These are phyloP conservation scores for Littorina saxatilis DNA, from an alignment of 1,140 invertebrate genomes.

Conservation along the genomic window DNA sequence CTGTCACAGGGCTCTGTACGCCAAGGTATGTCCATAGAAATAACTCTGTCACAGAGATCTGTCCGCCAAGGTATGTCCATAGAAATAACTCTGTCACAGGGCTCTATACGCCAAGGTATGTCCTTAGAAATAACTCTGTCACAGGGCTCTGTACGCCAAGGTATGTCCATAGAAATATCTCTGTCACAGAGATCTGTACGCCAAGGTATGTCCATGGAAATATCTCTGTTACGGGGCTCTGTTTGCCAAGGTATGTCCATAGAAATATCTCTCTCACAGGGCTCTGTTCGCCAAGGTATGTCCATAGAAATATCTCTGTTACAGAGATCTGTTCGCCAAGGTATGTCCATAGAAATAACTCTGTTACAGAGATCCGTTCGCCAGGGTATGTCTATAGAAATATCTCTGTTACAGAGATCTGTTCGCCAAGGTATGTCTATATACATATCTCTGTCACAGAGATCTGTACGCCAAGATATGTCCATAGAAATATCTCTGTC, in stretches of 20 bases:
- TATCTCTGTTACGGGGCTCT: constrained; percentile 44
- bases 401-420: constrained; percentile 45
- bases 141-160: constrained; percentile 35
- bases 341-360: too few relatives aligned
- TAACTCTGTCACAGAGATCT: constrained; percentile 45
- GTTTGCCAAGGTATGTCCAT: constrained; percentile 39
- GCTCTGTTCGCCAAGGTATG: constrained; percentile 36
- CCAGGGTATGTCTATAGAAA: too few relatives aligned
- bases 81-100: constrained; percentile 50
- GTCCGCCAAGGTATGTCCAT: constrained; percentile 39
- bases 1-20: constrained; percentile 42
- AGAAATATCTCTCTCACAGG: too few relatives aligned
- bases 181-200: constrained; percentile 41
- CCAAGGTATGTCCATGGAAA: too few relatives aligned
- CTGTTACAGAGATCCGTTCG: too few relatives aligned
- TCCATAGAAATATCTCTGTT: too few relatives aligned
- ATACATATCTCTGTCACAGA: constrained; percentile 50
- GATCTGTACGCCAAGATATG: constrained; percentile 35
- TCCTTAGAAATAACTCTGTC: too few relatives aligned
- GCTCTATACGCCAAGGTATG: constrained; percentile 35
- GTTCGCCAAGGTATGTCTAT: constrained; percentile 39
- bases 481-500: too few relatives aligned
- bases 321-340: constrained; percentile 35
- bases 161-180: too few relatives aligned
- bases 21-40: too few relatives aligned